Base-by-base conservation (phyloP, 2,888 invertebrate genomes). In the Pollenia labialis region DNA sequence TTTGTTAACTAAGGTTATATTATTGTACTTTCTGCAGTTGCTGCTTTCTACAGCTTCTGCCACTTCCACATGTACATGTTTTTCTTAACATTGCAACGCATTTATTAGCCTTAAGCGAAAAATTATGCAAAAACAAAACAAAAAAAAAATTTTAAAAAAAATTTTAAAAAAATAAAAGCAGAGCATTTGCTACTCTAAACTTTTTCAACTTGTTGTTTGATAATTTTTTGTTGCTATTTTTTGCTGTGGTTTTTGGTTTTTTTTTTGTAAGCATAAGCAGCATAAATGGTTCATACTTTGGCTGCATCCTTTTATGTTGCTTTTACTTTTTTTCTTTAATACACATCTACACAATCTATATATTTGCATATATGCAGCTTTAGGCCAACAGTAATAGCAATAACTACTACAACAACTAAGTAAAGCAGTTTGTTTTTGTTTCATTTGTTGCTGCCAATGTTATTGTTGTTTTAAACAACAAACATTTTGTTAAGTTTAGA, bases 51-150 rank as follows among this genome's bases (percentile, higher is more conserved):
- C 42, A 56, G 66, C 42, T 77, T 56, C 54, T 58, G 69, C 80
- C 50, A 40, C 68, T 62, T 10, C n/a, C 32, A 52, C 8, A 4
- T 54, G n/a, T 66, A 16, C 10, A 42, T 40, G 46, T 71, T 62
- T 58, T 75, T 69, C 64, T 74, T 77, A 79, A 60, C 56, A 83
- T 69, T 85, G 85, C 72, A 83, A 87, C 85, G 87, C 85, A 85
- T 85, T 85, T 87, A 81, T 83, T 85, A 87, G 87, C 88, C 88
- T 84, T 84, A 84, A 88, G 88, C 83, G 23, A 87, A 88, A 88
- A 87, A 88, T 88, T 88, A 88, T 88, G 88, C 88, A 88, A 82
- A 88, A 32, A 6, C 6, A 32, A 85, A 85, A 81, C 2, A 1
- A 32, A 46, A 58, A 48, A 75, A 64, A 76, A 58, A 23, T 40